Percentiles rank a stretch among this genome's conserved stretches.
Conservation (phyloP, 1,140 invertebrate genomes). For the Vollenhovia emeryi region DNA sequence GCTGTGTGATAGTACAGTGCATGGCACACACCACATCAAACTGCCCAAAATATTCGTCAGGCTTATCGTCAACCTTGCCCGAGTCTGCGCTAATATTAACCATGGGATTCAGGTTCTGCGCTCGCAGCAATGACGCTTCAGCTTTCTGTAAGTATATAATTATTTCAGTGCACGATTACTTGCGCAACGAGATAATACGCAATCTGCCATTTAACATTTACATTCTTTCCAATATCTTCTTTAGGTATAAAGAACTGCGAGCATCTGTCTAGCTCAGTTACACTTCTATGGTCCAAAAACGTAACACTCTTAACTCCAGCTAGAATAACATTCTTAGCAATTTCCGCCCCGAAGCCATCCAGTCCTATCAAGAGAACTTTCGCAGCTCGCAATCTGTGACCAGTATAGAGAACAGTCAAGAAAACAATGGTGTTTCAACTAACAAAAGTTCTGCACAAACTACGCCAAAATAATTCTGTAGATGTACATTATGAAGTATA, state of each 20-base stretch:
- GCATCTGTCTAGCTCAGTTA: slow-evolving; percentile 91
- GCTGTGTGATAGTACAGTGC: slow-evolving; percentile 89
- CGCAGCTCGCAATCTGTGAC: slow-evolving; percentile 91
- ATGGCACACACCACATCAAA: slow-evolving; percentile 96
- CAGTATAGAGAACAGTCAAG: background rate
- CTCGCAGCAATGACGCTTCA: slow-evolving; percentile 90
- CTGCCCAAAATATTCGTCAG: slow-evolving; percentile 90
- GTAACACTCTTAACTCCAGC: slow-evolving; percentile 96
- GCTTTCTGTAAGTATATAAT: slow-evolving; percentile 89
- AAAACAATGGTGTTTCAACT: slow-evolving; percentile 1
- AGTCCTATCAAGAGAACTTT: slow-evolving; percentile 95
- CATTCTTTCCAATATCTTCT: slow-evolving; percentile 90
- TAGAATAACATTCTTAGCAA: slow-evolving; percentile 98
- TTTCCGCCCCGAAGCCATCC: slow-evolving; percentile 96
- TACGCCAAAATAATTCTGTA: background rate
- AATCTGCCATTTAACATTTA: slow-evolving; percentile 78
- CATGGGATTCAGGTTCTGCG: slow-evolving; percentile 96
- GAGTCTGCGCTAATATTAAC: slow-evolving; percentile 93
- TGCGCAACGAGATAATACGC: background rate
- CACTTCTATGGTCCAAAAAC: slow-evolving; percentile 92
- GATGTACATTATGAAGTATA: background rate
- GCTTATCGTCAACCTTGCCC: slow-evolving; percentile 87
- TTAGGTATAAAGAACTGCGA: slow-evolving; percentile 92
- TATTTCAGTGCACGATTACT: slow-evolving; percentile 17
- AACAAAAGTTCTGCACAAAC: background rate